phyloP scores from a whole-genome alignment of 2,888 invertebrate species.

The Nymphalis polychloros region DNA sequence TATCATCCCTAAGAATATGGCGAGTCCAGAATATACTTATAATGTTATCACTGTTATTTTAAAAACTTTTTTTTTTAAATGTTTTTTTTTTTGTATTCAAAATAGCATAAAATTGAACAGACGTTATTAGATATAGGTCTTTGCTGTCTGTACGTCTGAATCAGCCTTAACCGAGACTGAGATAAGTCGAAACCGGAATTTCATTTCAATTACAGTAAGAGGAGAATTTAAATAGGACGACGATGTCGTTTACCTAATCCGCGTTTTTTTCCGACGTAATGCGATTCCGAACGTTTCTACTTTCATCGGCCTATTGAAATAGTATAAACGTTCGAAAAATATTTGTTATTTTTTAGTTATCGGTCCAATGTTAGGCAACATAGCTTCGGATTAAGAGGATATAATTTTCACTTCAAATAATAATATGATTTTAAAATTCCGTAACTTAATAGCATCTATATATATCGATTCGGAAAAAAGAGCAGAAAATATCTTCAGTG shows the following conservation, averaged over 20 bases:
- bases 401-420: too few species aligned
- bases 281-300: constrained; percentile 48
- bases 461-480: too few species aligned
- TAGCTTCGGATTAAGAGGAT: too few species aligned
- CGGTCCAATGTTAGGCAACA: too few species aligned
- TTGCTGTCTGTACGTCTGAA: constrained; percentile 12
- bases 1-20: too few species aligned
- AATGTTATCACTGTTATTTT: too few species aligned
- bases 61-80: too few species aligned
- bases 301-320: constrained; percentile 38
- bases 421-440: too few species aligned
- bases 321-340: constrained; percentile 14
- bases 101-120: constrained; percentile 1
- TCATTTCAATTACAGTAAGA: constrained; percentile 68
- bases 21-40: too few species aligned
- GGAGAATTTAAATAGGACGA: constrained; percentile 60
- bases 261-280: constrained; percentile 57
- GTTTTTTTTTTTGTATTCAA: too few species aligned
- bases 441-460: too few species aligned
- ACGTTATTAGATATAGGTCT: constrained; percentile 1
- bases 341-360: not conserved
- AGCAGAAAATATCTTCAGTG: too few species aligned
- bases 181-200: constrained; percentile 58
- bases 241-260: constrained; percentile 61
- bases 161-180: constrained; percentile 23